These are phyloP conservation scores for Holcopasites calliopsidis DNA, from an alignment of 1,140 invertebrate species.

Conservation along the genomic window DNA sequence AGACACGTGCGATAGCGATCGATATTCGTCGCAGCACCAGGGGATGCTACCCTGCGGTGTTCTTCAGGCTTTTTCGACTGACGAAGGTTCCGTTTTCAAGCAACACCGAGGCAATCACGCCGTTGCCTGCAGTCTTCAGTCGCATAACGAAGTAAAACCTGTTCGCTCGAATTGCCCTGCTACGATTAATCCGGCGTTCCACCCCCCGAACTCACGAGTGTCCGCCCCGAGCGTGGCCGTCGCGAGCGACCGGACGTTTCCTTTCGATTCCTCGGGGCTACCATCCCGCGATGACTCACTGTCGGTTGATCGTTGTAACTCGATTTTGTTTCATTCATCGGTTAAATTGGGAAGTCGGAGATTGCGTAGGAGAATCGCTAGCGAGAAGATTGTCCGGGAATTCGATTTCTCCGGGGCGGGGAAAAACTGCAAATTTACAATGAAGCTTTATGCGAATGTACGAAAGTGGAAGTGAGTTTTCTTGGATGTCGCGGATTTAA, in stretches of 20 bases:
- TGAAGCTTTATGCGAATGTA: background rate
- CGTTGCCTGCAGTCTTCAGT: background rate
- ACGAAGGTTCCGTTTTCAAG: constrained; percentile 6
- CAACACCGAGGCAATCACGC: constrained; percentile 28
- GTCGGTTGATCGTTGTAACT: background rate
- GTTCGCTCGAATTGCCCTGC: constrained; percentile 9
- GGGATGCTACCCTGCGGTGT: background rate
- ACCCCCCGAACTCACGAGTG: constrained; percentile 2
- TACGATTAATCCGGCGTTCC: constrained; percentile 27
- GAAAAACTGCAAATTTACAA: background rate
- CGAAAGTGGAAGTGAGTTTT: too few species aligned
- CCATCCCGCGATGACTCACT: background rate
- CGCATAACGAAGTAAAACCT: constrained; percentile 41
- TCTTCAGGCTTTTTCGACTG: constrained; percentile 26
- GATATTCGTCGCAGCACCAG: background rate
- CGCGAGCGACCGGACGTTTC: background rate
- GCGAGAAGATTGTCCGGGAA: constrained; percentile 8
- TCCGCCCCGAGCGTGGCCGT: background rate
- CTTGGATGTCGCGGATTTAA: too few species aligned
- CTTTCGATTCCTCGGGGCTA: background rate
- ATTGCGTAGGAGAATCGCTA: background rate
- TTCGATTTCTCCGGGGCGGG: background rate
- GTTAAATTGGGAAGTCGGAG: background rate
- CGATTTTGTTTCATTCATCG: background rate
- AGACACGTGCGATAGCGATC: background rate